A percentile compares a stretch with the other conserved stretches of the same genome.
Evolutionary conservation across 37 sponge, comb jelly and placozoan species (phyloP).

Genomic region (Theonella swinhoei): DNA sequence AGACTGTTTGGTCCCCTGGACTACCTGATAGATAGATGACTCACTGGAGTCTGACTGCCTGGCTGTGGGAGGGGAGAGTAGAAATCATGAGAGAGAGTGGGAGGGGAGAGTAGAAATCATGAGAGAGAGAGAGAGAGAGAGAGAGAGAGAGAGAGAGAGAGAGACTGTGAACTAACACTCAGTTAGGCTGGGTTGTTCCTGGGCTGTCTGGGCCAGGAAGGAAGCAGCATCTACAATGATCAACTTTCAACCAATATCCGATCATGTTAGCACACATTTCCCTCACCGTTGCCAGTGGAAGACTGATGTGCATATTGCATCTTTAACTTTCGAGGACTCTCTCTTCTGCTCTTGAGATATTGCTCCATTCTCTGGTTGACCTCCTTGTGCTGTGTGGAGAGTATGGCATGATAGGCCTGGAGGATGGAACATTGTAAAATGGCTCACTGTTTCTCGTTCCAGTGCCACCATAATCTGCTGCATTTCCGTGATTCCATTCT

Average conservation of each 20-base stretch:
- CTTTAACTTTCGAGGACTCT: not conserved
- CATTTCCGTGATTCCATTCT: constrained; percentile 12
- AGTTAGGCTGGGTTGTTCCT: not conserved
- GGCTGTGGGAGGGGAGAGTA: not conserved
- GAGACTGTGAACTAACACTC: not conserved
- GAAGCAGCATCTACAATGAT: not conserved
- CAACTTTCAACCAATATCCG: too few species aligned
- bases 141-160: not conserved
- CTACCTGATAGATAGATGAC: constrained; percentile 4
- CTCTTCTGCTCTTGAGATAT: not conserved
- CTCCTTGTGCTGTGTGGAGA: not conserved
- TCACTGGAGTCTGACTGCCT: too few species aligned
- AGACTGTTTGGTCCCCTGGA: too few species aligned
- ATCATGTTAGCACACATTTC: too few species aligned
- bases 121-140: not conserved
- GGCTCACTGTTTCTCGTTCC: constrained; percentile 26
- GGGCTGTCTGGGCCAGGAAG: not conserved
- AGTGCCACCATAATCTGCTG: constrained; percentile 1
- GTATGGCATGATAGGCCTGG: not conserved
- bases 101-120: not conserved
- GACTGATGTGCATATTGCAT: not conserved
- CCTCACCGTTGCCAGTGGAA: not conserved
- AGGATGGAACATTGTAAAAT: not conserved
- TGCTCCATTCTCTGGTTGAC: not conserved
- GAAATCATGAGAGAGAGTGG: constrained; percentile 1